Evolutionary conservation across 2,797 vertebrate genomes (phyloP).

Genomic region (Bufotes viridis): DNA sequence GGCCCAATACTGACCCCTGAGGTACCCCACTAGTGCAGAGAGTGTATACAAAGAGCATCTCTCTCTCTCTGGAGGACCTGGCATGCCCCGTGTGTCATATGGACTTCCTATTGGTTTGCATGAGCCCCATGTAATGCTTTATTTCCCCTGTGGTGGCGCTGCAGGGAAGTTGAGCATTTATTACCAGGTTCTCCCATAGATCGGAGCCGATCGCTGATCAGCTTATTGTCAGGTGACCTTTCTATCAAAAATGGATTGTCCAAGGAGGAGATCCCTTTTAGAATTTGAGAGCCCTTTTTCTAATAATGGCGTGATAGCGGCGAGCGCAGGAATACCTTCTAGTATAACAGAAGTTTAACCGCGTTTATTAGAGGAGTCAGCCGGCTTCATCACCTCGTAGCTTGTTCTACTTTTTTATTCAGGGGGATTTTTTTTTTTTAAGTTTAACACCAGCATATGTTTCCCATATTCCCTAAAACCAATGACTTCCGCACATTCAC

Average conservation of each 20-base stretch:
- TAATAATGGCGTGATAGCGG: background rate
- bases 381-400: conserved; percentile 67
- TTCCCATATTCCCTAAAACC: conserved; percentile 69
- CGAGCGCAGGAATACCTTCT: too few relatives aligned
- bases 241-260: background rate
- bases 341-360: background rate
- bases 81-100: too few relatives aligned
- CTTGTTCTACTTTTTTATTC: conserved; percentile 67
- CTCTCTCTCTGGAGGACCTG: too few relatives aligned
- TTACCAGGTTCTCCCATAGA: too few relatives aligned
- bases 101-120: too few relatives aligned
- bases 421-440: conserved; percentile 64
- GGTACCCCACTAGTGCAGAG: too few relatives aligned
- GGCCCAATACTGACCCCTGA: too few relatives aligned
- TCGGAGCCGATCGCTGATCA: background rate
- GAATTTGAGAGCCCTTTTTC: background rate
- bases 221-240: background rate
- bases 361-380: conserved; percentile 57
- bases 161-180: too few relatives aligned
- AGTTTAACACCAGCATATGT: conserved; percentile 66
- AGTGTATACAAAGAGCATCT: too few relatives aligned
- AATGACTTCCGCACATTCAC: conserved; percentile 70
- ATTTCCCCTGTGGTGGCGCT: too few relatives aligned
- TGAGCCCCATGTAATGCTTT: too few relatives aligned
- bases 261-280: background rate